A percentile compares a stretch with the other conserved stretches of the same genome.
Conservation (phyloP, 1,140 invertebrate species). For the Cherax quadricarinatus region DNA sequence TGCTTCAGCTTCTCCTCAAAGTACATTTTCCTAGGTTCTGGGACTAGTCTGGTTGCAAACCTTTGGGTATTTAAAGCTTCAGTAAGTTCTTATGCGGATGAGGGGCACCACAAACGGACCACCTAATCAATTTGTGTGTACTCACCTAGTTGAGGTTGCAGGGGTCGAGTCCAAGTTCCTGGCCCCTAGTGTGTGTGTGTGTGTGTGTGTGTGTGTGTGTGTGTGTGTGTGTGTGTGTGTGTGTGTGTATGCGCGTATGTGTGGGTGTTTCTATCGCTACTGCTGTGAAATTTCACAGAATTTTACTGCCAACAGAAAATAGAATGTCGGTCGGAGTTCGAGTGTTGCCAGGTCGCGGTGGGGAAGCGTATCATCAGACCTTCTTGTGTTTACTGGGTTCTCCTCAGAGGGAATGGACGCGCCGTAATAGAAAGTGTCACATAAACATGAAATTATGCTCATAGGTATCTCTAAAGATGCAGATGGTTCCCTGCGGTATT, state of each 20-base stretch:
- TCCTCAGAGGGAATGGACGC: slow-evolving; percentile 25
- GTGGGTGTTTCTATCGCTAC: not conserved
- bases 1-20: no score
- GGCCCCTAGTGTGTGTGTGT: not conserved
- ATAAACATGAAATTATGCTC: slow-evolving; percentile 53
- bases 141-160: no score
- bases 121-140: no score
- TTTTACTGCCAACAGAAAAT: not conserved
- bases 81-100: no score
- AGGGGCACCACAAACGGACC: no score
- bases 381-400: slow-evolving; percentile 20
- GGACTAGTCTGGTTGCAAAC: no score
- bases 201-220: not conserved
- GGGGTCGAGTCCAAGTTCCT: no score
- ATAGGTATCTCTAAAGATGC: slow-evolving; percentile 45
- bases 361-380: not conserved
- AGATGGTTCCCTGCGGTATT: slow-evolving; percentile 29
- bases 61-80: no score
- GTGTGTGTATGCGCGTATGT: not conserved
- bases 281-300: not conserved
- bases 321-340: not conserved
- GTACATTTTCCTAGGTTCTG: no score
- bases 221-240: not conserved
- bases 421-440: slow-evolving; percentile 34
- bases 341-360: not conserved